A percentile compares a stretch with the other conserved stretches of the same genome.
Conservation (phyloP, 2,888 invertebrate genomes). For the Coremacera marginata region DNA sequence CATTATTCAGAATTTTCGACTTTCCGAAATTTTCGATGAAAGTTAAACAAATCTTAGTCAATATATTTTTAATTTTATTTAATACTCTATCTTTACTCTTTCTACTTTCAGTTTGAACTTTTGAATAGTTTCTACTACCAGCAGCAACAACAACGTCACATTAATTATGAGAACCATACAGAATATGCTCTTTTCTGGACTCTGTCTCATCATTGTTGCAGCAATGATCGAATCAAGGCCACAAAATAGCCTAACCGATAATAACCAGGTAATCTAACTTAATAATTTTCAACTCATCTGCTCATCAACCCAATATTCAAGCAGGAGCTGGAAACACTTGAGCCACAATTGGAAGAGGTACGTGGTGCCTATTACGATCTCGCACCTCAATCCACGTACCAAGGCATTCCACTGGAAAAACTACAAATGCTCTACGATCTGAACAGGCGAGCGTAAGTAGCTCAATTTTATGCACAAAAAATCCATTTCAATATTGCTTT, state of each 20-base stretch:
- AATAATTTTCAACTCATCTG: too few species aligned
- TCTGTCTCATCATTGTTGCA: slow-evolving; percentile 51
- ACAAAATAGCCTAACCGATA: slow-evolving; percentile 50
- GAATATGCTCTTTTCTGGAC: slow-evolving; percentile 52
- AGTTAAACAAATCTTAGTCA: too few species aligned
- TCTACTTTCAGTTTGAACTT: not conserved
- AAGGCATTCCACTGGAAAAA: slow-evolving; percentile 62
- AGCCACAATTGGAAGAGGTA: slow-evolving; percentile 57
- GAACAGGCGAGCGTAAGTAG: slow-evolving; percentile 58
- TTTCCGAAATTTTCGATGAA: too few species aligned
- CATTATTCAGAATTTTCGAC: too few species aligned
- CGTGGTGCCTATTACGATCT: slow-evolving; percentile 58
- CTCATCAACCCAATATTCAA: not conserved
- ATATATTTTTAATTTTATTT: too few species aligned
- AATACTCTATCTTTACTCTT: not conserved
- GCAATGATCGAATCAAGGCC: slow-evolving; percentile 56
- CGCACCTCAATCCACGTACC: slow-evolving; percentile 59
- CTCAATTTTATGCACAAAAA: not conserved
- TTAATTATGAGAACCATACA: slow-evolving; percentile 58
- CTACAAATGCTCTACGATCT: slow-evolving; percentile 63
- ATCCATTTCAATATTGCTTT: not conserved
- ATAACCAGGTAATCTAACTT: slow-evolving; percentile 50
- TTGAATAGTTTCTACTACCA: not conserved
- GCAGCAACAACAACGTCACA: slow-evolving; percentile 6
- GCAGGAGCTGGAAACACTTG: slow-evolving; percentile 56